Percentiles rank a stretch among this genome's conserved stretches.
Conservation (phyloP, 1,140 invertebrate species). For the Idris sp. region DNA sequence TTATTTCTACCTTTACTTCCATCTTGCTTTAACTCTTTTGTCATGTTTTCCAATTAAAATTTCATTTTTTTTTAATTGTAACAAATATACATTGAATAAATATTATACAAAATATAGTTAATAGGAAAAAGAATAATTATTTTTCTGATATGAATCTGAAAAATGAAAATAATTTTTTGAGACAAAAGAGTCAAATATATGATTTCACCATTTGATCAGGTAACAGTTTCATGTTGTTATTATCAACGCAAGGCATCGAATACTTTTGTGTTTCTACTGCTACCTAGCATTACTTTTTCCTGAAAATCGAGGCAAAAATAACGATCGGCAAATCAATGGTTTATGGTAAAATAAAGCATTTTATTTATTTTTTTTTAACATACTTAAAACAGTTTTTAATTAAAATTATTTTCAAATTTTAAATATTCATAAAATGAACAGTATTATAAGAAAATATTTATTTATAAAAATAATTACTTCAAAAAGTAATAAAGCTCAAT, state of each 20-base stretch:
- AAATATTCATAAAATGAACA: too few species aligned
- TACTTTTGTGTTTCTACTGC: constrained; percentile 38
- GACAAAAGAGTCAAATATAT: constrained; percentile 41
- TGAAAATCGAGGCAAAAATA: constrained; percentile 33
- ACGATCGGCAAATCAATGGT: neutral
- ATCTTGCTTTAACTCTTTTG: constrained; percentile 47
- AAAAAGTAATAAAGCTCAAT: too few species aligned
- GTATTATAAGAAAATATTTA: neutral
- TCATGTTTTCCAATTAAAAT: neutral
- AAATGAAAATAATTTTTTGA: constrained; percentile 14
- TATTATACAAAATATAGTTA: too few species aligned
- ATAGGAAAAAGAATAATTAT: too few species aligned
- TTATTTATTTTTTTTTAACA: too few species aligned
- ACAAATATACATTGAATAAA: too few species aligned
- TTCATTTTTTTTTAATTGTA: too few species aligned
- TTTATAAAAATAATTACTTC: neutral
- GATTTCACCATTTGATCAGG: constrained; percentile 43
- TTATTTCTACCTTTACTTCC: constrained; percentile 37
- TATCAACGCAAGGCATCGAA: constrained; percentile 57
- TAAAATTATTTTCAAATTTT: too few species aligned
- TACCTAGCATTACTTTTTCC: constrained; percentile 29
- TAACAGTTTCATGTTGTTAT: constrained; percentile 46
- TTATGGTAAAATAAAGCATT: constrained; percentile 11
- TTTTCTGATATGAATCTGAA: constrained; percentile 27
- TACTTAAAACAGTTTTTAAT: too few species aligned